phyloP scores from a whole-genome alignment of 2,113 vertebrate species.

The Sinocyclocheilus anophthalmus region DNA sequence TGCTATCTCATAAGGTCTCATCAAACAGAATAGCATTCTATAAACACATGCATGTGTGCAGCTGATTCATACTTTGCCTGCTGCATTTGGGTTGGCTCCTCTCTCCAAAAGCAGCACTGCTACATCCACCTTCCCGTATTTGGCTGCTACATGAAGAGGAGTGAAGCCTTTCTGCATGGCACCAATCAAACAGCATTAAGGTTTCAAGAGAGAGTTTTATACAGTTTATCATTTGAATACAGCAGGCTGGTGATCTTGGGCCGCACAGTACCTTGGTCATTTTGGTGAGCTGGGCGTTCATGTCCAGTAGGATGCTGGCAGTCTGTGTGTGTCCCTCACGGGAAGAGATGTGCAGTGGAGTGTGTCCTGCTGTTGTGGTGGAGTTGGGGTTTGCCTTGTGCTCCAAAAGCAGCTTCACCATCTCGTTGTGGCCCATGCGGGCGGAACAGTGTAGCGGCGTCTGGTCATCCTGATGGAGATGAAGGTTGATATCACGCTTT shows the following conservation, averaged over 20 bases:
- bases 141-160: conserved; percentile 93
- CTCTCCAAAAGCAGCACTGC: conserved; percentile 85
- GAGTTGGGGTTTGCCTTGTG: conserved; percentile 87
- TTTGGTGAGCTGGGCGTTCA: conserved; percentile 87
- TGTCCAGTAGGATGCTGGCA: conserved; percentile 84
- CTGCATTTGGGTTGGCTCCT: conserved; percentile 87
- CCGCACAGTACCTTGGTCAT: conserved; percentile 89
- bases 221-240: not conserved
- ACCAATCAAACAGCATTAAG: conserved; percentile 54
- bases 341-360: conserved; percentile 86
- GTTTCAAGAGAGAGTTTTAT: not conserved
- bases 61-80: conserved; percentile 82
- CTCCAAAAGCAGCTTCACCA: conserved; percentile 90
- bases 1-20: not conserved
- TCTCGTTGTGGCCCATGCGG: conserved; percentile 87
- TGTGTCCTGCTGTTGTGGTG: conserved; percentile 91
- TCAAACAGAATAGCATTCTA: not conserved
- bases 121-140: conserved; percentile 90
- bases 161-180: conserved; percentile 96
- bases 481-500: too few species aligned
- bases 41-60: not conserved
- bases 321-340: conserved; percentile 89
- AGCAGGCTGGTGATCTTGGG: not conserved
- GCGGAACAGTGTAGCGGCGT: conserved; percentile 93
- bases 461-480: conserved; percentile 86